Conservation (phyloP, 1,140 invertebrate species). For the Heliconius congener region DNA sequence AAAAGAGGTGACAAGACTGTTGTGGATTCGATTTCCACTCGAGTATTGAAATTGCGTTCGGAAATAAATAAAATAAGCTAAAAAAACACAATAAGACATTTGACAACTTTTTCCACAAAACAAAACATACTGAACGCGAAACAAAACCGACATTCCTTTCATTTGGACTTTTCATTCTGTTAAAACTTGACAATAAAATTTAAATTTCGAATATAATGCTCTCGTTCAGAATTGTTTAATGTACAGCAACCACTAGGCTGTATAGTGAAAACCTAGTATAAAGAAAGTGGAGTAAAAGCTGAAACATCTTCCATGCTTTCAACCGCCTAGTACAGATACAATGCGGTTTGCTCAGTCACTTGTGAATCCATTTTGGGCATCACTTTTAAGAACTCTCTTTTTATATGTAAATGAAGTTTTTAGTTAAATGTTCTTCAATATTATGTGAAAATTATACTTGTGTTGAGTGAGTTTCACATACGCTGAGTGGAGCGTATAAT, state of each 20-base stretch:
- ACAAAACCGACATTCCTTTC: neutral
- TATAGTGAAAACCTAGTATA: neutral
- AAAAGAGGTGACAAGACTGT: too few species aligned
- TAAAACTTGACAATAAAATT: slow-evolving; percentile 13
- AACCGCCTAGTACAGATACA: slow-evolving; percentile 11
- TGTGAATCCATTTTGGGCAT: slow-evolving; percentile 16
- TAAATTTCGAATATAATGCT: slow-evolving; percentile 8
- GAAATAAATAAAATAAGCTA: too few species aligned
- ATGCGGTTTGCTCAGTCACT: slow-evolving; percentile 21
- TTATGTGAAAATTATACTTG: neutral
- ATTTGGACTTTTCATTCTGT: neutral
- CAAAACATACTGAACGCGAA: neutral
- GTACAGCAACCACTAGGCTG: neutral
- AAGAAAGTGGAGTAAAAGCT: slow-evolving; percentile 16
- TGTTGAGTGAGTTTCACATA: neutral
- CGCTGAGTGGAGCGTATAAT: neutral
- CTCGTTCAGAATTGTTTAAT: slow-evolving; percentile 11
- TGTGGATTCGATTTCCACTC: too few species aligned
- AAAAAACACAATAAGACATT: neutral
- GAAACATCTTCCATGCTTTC: slow-evolving; percentile 18
- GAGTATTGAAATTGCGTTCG: too few species aligned
- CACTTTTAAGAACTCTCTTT: slow-evolving; percentile 4
- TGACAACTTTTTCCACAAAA: neutral
- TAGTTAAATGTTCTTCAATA: slow-evolving; percentile 9
- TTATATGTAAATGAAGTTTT: slow-evolving; percentile 11